A percentile compares a stretch with the other conserved stretches of the same genome.
Evolutionary conservation across 2,888 invertebrate species (phyloP).

Genomic region (Leptinotarsa rubiginosa): DNA sequence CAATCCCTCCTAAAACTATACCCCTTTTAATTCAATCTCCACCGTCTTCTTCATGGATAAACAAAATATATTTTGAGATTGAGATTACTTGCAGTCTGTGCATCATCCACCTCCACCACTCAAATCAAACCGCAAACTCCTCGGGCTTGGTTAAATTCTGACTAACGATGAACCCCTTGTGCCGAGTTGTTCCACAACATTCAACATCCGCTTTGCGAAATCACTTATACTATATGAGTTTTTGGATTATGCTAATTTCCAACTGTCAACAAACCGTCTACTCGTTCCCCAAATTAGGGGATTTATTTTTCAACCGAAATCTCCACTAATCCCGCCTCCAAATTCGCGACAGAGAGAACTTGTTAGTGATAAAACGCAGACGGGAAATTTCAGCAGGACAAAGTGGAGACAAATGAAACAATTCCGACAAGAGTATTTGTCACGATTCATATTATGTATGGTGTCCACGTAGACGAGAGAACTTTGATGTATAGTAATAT

Average conservation of each 20-base stretch:
- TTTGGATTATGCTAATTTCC: slow-evolving; percentile 21
- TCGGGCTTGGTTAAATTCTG: neutral
- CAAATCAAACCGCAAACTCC: neutral
- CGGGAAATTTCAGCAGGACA: slow-evolving; percentile 9
- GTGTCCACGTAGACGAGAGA: neutral
- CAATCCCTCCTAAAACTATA: too few species aligned
- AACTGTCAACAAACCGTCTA: slow-evolving; percentile 18
- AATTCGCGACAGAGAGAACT: slow-evolving; percentile 4
- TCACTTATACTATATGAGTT: slow-evolving; percentile 15
- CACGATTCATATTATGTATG: neutral
- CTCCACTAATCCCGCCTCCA: slow-evolving; percentile 13
- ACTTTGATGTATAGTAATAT: neutral
- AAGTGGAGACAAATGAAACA: slow-evolving; percentile 12
- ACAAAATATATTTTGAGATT: too few species aligned
- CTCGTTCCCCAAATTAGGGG: neutral
- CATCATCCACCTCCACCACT: neutral
- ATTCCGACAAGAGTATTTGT: slow-evolving; percentile 3
- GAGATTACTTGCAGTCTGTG: neutral
- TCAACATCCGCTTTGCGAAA: neutral
- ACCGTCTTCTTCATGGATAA: too few species aligned
- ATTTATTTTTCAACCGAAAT: slow-evolving; percentile 17
- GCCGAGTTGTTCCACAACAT: slow-evolving; percentile 12
- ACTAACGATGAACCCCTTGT: neutral
- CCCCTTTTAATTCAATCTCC: too few species aligned
- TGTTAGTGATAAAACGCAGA: slow-evolving; percentile 13